Evolutionary conservation across 2,888 invertebrate species (phyloP).

Genomic region (Micoletzkya japonica): DNA sequence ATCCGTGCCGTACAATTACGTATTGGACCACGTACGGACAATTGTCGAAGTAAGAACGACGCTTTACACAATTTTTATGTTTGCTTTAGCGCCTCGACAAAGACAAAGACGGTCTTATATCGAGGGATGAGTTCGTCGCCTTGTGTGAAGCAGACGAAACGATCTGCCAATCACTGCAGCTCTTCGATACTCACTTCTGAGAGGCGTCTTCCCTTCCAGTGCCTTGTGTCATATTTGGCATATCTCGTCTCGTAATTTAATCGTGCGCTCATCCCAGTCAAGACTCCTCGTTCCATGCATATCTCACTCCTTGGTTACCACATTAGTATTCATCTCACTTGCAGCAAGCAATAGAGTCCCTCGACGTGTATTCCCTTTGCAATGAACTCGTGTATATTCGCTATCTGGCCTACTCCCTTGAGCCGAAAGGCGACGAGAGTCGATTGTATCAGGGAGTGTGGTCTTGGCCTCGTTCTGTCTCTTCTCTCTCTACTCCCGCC

Average conservation of each 20-base stretch:
- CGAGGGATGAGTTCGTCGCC: slow-evolving; percentile 72
- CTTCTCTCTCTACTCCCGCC: slow-evolving; percentile 8
- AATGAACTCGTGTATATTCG: slow-evolving; percentile 7
- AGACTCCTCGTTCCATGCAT: too few relatives aligned
- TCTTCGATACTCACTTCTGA: slow-evolving; percentile 21
- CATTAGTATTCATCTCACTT: too few relatives aligned
- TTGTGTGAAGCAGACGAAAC: slow-evolving; percentile 67
- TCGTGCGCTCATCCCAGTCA: not conserved
- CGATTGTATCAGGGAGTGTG: too few relatives aligned
- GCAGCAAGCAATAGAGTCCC: slow-evolving; percentile 10
- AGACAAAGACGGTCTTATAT: slow-evolving; percentile 40
- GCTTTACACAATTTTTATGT: not conserved
- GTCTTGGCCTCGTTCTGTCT: not conserved
- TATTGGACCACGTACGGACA: slow-evolving; percentile 34
- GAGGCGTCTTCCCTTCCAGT: not conserved
- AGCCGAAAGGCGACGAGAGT: too few relatives aligned
- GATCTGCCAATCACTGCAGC: slow-evolving; percentile 14
- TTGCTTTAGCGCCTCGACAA: slow-evolving; percentile 44
- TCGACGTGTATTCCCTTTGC: not conserved
- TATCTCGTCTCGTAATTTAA: not conserved
- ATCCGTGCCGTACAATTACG: slow-evolving; percentile 29
- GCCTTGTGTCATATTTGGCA: not conserved
- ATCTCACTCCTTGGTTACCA: too few relatives aligned
- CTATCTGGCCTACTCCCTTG: slow-evolving; percentile 11
- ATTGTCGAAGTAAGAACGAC: slow-evolving; percentile 32